Evolutionary conservation across 2,888 invertebrate genomes (phyloP), one percentile per base, ranked within the genome.

Genomic region (Coleophora flavipennella): DNA sequence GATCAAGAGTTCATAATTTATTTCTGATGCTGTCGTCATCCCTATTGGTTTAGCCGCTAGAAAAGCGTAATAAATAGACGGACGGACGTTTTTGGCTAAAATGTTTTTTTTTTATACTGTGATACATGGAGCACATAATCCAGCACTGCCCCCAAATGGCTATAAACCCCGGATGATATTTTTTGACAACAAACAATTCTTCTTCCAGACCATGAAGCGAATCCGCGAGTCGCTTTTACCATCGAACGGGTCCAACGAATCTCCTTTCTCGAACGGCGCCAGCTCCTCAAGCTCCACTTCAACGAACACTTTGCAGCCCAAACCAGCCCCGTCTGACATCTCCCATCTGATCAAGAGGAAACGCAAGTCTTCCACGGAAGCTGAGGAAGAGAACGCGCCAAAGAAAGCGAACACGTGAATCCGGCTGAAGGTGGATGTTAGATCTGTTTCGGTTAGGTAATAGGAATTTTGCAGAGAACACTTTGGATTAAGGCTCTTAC

Each of bases 261-360:
- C 49, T 2, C 11, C 29, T 12, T 40, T 59, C 9, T 41, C 49
- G 12, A 60, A 52, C 32, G 60, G 58, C 7, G 54, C 59, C 4
- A 55, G 64, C 1, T 38, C 42, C 14, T 48, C 61, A 32, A 58
- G 62, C 26, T 53, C 70, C 1, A 43, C 33, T 1, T 33, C 40
- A 6, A n/a, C 27, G 1, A 28, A 75, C 3, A 20, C 20, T 20
- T 20, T 20, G 20, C 20, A 20, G 12, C 67, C 86, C 13, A 90
- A 90, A 57, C 89, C 90, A 20, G 91, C 88, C 0, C 91, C 89
- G 0, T 89, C 88, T 8, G 90, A 95, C 62, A 95, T 95, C 48
- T 91, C 93, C 0, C 95, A 95, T 72, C 86, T 95, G 42, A 92
- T 95, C 46, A 91, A 90, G 55, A 81, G 91, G 48, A 94, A 94